Evolutionary conservation across 1,140 invertebrate species (phyloP).

Genomic region (Euglossa dilemma): DNA sequence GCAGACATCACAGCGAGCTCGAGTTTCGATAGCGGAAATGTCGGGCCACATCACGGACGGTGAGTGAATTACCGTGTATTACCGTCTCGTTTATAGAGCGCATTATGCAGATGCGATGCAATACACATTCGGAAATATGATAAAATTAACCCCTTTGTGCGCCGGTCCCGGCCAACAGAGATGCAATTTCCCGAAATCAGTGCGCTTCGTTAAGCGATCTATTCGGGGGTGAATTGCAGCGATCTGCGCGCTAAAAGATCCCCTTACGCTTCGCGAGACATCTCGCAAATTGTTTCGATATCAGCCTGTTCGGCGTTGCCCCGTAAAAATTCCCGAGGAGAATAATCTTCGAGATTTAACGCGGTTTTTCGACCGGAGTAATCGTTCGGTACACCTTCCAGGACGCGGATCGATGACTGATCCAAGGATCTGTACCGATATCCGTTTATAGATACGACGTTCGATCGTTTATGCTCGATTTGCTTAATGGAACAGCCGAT

Average conservation of each 20-base stretch:
- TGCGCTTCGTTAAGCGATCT: slow-evolving; percentile 45
- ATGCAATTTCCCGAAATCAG: slow-evolving; percentile 52
- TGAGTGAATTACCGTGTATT: slow-evolving; percentile 71
- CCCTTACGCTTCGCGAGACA: neutral
- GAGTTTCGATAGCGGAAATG: slow-evolving; percentile 88
- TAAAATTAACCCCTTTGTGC: slow-evolving; percentile 61
- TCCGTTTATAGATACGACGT: no score
- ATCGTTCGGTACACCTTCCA: no score
- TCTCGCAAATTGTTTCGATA: neutral
- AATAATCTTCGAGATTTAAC: no score
- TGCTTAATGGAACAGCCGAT: no score
- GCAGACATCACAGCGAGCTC: slow-evolving; percentile 88
- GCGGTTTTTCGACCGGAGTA: no score
- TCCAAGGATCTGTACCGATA: no score
- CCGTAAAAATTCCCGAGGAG: no score
- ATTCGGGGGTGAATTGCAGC: slow-evolving; percentile 36
- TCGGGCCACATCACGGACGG: slow-evolving; percentile 86
- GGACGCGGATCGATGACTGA: no score
- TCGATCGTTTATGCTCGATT: no score
- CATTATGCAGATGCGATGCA: slow-evolving; percentile 57
- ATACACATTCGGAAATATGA: slow-evolving; percentile 66
- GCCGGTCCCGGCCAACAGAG: neutral
- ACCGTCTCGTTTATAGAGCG: slow-evolving; percentile 62
- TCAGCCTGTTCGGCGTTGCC: no score
- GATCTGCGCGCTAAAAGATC: slow-evolving; percentile 8